phyloP scores from a whole-genome alignment of 2,113 vertebrate species.

The Oncorhynchus kisutch region DNA sequence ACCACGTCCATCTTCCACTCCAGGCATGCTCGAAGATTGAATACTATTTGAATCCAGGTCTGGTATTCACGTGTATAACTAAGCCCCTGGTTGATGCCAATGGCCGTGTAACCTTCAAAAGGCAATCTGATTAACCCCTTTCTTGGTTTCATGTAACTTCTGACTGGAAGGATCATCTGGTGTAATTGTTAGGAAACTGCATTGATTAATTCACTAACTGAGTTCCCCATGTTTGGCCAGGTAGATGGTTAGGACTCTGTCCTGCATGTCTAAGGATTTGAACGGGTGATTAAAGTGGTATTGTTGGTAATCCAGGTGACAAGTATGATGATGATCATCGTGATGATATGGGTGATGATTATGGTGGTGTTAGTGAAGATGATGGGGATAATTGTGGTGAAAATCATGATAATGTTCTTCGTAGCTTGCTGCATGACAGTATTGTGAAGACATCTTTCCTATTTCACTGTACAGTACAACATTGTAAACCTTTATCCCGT shows the following conservation, averaged over 20 bases:
- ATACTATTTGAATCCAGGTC: no score
- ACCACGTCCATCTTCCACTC: no score
- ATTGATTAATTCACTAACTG: no score
- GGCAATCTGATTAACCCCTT: neutral
- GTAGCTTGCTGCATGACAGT: constrained; percentile 54
- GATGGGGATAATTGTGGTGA: constrained; percentile 40
- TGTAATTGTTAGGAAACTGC: neutral
- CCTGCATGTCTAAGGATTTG: no score
- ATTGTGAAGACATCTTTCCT: neutral
- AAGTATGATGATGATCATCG: no score
- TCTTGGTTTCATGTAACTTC: constrained; percentile 14
- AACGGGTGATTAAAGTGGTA: no score
- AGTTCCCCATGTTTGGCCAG: no score
- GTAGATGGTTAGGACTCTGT: no score
- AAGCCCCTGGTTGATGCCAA: constrained; percentile 49
- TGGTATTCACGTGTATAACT: constrained; percentile 54
- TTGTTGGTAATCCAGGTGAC: no score
- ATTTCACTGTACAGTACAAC: no score
- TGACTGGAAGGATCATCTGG: constrained; percentile 3
- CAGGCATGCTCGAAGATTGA: no score
- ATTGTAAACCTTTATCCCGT: no score
- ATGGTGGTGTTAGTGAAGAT: constrained; percentile 42
- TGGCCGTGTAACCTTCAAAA: constrained; percentile 29
- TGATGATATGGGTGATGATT: constrained; percentile 43
- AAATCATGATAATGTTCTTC: neutral